Evolutionary conservation across 2,888 invertebrate species (phyloP).

Genomic region (Parnassius smintheus): DNA sequence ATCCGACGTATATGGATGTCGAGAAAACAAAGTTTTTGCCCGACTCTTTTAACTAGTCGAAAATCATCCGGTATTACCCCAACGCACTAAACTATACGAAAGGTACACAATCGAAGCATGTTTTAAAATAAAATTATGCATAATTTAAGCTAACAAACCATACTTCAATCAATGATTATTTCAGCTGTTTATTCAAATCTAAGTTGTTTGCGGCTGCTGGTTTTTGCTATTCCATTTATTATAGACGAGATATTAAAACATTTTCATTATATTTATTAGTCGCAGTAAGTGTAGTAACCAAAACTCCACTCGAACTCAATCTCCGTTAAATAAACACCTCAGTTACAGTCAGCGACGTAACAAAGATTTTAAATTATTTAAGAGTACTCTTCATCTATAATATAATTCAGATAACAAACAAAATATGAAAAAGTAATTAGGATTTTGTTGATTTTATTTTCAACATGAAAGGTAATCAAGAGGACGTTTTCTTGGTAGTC

Average conservation of each 20-base stretch:
- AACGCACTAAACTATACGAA: too few species aligned
- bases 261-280: slow-evolving; percentile 11
- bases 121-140: too few species aligned
- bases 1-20: too few species aligned
- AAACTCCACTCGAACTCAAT: not conserved
- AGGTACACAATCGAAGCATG: too few species aligned
- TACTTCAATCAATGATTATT: not conserved
- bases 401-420: slow-evolving; percentile 8
- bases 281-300: slow-evolving; percentile 11
- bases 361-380: slow-evolving; percentile 7
- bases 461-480: not conserved
- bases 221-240: slow-evolving; percentile 3
- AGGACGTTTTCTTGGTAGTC: not conserved
- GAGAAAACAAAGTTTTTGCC: too few species aligned
- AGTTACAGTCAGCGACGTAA: not conserved
- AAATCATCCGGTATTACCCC: too few species aligned
- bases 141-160: too few species aligned
- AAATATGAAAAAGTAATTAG: slow-evolving; percentile 11
- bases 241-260: slow-evolving; percentile 3
- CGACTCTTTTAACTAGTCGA: too few species aligned
- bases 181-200: not conserved
- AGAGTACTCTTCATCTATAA: slow-evolving; percentile 5
- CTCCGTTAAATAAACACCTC: slow-evolving; percentile 8
- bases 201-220: not conserved
- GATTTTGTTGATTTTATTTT: not conserved